Evolutionary conservation across 2,113 vertebrate genomes (phyloP).

Genomic region (Heteronetta atricapilla): DNA sequence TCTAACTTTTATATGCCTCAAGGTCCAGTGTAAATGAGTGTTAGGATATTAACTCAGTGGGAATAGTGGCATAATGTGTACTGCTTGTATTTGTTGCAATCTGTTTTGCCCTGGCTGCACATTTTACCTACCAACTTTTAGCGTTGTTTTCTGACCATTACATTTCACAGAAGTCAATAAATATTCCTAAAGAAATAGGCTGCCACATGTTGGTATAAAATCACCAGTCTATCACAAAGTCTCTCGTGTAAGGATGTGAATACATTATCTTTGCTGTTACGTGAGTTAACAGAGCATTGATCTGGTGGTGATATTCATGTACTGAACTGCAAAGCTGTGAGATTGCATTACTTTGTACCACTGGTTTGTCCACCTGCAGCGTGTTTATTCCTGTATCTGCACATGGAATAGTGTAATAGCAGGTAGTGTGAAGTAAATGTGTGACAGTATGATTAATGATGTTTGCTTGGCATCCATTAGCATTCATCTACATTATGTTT

Average conservation of each 20-base stretch:
- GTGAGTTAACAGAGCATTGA: not conserved
- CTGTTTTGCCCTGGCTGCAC: not conserved
- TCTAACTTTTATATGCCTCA: not conserved
- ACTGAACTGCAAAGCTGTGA: not conserved
- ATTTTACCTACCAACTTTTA: not conserved
- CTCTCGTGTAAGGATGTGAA: not conserved
- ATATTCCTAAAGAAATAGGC: not conserved
- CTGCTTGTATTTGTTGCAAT: not conserved
- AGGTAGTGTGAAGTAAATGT: not conserved
- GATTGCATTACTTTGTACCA: not conserved
- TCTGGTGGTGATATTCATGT: not conserved
- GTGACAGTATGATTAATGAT: not conserved
- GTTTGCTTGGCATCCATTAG: not conserved
- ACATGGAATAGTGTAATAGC: not conserved
- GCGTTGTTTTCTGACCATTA: not conserved
- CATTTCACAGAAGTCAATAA: not conserved
- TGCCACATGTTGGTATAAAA: not conserved
- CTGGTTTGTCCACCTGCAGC: not conserved
- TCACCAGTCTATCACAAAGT: not conserved
- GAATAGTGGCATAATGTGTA: not conserved
- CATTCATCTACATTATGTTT: not conserved
- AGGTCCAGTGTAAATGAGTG: not conserved
- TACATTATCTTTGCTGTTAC: not conserved
- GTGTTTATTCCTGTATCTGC: not conserved
- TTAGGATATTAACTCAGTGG: not conserved